These are phyloP conservation scores for Muscicapa adusta DNA, from an alignment of 2,113 vertebrate species.

Conservation along the genomic window DNA sequence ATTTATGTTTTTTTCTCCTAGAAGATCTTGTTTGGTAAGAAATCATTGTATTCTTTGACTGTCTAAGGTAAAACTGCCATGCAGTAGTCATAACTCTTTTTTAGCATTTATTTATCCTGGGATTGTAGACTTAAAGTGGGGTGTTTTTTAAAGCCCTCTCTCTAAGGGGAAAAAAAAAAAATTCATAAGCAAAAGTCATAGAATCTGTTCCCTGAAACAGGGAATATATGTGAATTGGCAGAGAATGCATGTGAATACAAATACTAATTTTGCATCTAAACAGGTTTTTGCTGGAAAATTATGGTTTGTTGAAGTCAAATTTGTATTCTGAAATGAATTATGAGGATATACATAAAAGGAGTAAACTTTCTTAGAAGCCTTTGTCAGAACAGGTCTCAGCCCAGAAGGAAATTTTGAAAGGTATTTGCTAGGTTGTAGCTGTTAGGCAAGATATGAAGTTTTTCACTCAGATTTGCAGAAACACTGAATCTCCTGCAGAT, in stretches of 20 bases:
- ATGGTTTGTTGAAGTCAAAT: not conserved
- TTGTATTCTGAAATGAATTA: not conserved
- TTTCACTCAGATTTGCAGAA: not conserved
- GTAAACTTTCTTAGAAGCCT: not conserved
- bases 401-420: not conserved
- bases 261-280: not conserved
- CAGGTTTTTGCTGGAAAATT: not conserved
- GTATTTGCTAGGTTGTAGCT: not conserved
- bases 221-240: not conserved
- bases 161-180: not conserved
- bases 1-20: not conserved
- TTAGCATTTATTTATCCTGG: not conserved
- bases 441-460: not conserved
- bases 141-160: not conserved
- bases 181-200: not conserved
- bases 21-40: not conserved
- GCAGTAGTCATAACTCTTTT: not conserved
- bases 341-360: not conserved
- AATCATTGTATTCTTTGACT: not conserved
- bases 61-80: not conserved
- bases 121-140: not conserved
- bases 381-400: not conserved
- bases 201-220: not conserved
- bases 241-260: not conserved
- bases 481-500: not conserved